Conservation (phyloP, 2,797 vertebrate species). For the Pipistrellus pipistrellus region DNA sequence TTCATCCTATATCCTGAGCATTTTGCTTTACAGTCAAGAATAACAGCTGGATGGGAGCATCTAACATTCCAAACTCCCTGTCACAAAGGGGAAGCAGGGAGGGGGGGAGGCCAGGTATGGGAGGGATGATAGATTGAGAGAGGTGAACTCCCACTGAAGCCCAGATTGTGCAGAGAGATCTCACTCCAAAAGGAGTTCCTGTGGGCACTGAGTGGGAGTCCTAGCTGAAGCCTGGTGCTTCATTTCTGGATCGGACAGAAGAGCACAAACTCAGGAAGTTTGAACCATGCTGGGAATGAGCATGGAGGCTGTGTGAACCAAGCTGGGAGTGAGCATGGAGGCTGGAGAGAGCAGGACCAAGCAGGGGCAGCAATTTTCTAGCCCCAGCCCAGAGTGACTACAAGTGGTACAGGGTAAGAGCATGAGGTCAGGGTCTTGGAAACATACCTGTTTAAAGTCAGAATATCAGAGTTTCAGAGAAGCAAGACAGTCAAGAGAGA, state of each 20-base stretch:
- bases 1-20: background rate
- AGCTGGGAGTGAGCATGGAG: background rate
- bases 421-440: background rate
- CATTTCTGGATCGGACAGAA: fast-evolving
- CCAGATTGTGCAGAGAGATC: background rate
- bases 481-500: background rate
- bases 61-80: background rate
- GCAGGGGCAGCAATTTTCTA: background rate
- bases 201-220: fast-evolving
- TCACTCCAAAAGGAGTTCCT: background rate
- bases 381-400: too few relatives aligned
- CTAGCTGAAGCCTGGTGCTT: background rate
- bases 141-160: background rate
- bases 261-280: background rate
- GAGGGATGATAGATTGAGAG: background rate
- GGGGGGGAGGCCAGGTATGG: background rate
- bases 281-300: too few relatives aligned
- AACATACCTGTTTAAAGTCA: background rate
- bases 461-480: background rate
- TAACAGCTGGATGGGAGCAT: background rate
- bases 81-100: background rate
- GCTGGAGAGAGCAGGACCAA: too few relatives aligned
- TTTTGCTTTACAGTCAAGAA: background rate
- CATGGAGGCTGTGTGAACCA: background rate
- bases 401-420: background rate